These are phyloP conservation scores for Pegoplata infirma DNA, from an alignment of 2,888 invertebrate genomes.

Conservation along the genomic window DNA sequence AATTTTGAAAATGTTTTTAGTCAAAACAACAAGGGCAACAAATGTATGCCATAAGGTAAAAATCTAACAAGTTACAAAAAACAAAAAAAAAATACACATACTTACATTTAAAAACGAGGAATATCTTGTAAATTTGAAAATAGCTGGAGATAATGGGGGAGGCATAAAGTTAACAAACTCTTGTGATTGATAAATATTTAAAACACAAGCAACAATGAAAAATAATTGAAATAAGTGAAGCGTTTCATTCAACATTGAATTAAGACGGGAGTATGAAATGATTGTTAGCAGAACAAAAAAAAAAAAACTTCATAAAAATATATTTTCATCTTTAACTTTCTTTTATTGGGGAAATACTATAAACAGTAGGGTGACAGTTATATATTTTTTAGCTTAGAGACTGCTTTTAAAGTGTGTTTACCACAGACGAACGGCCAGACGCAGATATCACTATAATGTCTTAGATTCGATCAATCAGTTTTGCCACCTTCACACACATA, in stretches of 20 bases:
- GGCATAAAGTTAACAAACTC: slow-evolving; percentile 75
- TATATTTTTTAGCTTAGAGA: too few relatives aligned
- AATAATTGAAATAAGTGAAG: slow-evolving; percentile 79
- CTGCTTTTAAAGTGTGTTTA: too few relatives aligned
- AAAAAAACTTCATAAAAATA: neutral
- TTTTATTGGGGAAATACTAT: slow-evolving; percentile 21
- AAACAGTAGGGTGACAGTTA: too few relatives aligned
- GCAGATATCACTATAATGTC: too few relatives aligned
- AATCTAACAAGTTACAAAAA: slow-evolving; percentile 38
- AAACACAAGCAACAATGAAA: slow-evolving; percentile 77
- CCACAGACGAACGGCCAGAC: too few relatives aligned
- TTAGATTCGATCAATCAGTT: too few relatives aligned
- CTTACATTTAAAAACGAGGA: slow-evolving; percentile 25
- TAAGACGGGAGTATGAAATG: slow-evolving; percentile 16
- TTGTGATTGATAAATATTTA: slow-evolving; percentile 78
- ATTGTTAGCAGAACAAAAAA: neutral
- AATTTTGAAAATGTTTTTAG: slow-evolving; percentile 56
- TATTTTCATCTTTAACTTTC: slow-evolving; percentile 1
- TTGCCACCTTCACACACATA: too few relatives aligned
- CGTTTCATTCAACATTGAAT: slow-evolving; percentile 69
- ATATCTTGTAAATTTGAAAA: slow-evolving; percentile 18
- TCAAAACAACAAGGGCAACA: slow-evolving; percentile 48
- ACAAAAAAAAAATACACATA: slow-evolving; percentile 20
- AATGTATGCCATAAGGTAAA: slow-evolving; percentile 52
- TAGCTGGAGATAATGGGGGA: slow-evolving; percentile 45